Conservation (phyloP, 2,797 vertebrate genomes). For the Parauchenoglanis ngamensis region DNA sequence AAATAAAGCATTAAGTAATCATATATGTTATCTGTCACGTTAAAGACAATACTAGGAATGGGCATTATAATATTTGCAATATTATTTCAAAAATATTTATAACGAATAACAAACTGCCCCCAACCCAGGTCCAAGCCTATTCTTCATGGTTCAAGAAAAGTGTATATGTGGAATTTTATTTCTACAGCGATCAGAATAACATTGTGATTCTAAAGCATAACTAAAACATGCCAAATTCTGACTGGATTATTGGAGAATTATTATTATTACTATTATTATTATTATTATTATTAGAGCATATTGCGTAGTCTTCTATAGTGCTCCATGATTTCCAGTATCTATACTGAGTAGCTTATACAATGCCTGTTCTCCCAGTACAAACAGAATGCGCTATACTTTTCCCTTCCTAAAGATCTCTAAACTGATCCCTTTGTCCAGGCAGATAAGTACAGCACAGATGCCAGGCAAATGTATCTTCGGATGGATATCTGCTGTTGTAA, state of each 20-base stretch:
- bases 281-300: no score
- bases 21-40: not conserved
- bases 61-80: not conserved
- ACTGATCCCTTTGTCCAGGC: not conserved
- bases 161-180: no score
- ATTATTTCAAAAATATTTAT: not conserved
- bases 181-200: no score
- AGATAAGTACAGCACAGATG: not conserved
- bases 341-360: not conserved
- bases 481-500: not conserved
- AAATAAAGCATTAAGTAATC: not conserved
- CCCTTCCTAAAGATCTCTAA: not conserved
- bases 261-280: no score
- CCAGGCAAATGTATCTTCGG: not conserved
- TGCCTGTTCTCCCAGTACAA: not conserved
- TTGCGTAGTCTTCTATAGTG: not conserved
- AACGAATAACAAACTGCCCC: not conserved
- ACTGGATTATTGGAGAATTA: not conserved
- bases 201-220: no score
- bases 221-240: no score
- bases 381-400: not conserved
- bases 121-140: not conserved
- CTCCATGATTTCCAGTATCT: not conserved
- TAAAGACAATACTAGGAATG: not conserved
- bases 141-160: no score